Base-by-base conservation (phyloP, 2,797 vertebrate species). In the Sebastes umbrosus region DNA sequence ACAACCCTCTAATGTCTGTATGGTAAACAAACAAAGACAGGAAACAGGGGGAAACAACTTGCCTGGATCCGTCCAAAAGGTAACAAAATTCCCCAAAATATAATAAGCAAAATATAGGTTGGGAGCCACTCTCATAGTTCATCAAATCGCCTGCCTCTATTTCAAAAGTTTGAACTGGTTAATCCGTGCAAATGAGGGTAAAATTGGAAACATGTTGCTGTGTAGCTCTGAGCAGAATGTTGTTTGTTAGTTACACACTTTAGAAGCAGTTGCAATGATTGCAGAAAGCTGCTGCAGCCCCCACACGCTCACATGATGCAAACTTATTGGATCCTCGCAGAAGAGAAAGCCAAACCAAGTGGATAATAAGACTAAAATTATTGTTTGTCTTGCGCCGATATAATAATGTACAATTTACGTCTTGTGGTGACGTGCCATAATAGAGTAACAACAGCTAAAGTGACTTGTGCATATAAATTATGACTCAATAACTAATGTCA, bases 291-390 rank as follows among this genome's bases (percentile, higher is more conserved):
- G 68, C 18, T 31, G 32, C 71, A 75, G 50, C 60, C 8, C 70
- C 77, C 79, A 22, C 79, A 39, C 13, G 24, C 36, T 66, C 52
- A 57, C 63, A 77, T 64, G 66, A 66, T 57, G 34, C 34, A 75
- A 27, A 59, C 52, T 54, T 31, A 50, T 46, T 46, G 46, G 69
- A 64, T 76, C 27, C 29, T 34, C 59, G 18, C 66, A 36, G 16
- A 34, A 36, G 16, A 54, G 58, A 55, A 67, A 29, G 59, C 29
- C 20, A 43, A 36, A 46, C 50, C n/a, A 34, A 34, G 50, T 69
- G 43, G 39, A 59, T 36, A 22, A 39, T 39, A 12, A 31, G 32
- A 69, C 39, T 12, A 34, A 25, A 67, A n/a, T 14, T 9, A 36
- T 22, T 11, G 14, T 55, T 39, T 63, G 12, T 69, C 50, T 74